Base-by-base conservation (phyloP, 2,797 vertebrate genomes). In the Periophthalmus magnuspinnatus region DNA sequence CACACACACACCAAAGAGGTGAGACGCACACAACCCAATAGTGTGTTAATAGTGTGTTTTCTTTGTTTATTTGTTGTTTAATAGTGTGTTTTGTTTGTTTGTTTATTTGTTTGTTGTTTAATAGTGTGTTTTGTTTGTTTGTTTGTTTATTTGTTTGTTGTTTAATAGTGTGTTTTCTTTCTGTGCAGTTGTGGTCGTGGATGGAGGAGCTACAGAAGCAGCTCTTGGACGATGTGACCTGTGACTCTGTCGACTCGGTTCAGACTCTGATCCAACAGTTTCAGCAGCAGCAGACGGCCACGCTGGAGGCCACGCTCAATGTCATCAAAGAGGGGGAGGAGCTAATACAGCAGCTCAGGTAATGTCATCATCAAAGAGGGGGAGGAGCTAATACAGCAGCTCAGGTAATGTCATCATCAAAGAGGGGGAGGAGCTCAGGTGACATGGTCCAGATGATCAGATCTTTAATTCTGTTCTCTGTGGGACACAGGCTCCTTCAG, bases 121-220 rank as follows among this genome's bases (percentile, higher is more conserved):
- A n/a, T n/a, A n/a, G n/a, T n/a, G n/a, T n/a, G n/a, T n/a, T n/a
- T n/a, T n/a, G n/a, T n/a, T n/a, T n/a, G n/a, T n/a, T n/a, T n/a
- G n/a, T n/a, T n/a, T n/a, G n/a, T n/a, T n/a, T n/a, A n/a, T n/a
- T n/a, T n/a, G n/a, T n/a, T n/a, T n/a, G n/a, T n/a, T n/a, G n/a
- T n/a, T n/a, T n/a, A n/a, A n/a, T n/a, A n/a, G n/a, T n/a, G n/a
- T n/a, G n/a, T n/a, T n/a, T n/a, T n/a, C n/a, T n/a, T n/a, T n/a
- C n/a, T n/a, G n/a, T n/a, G n/a, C n/a, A n/a, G 97, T 84, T 99
- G 86, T 99, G 97, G 97, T 97, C 96, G 50, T 99, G 97, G 97
- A 97, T 99, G 97, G 97, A 99, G 91, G 97, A 98, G 84, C 93
- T 99, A 45, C 97, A 99, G 93, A 98, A 99, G 89, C 97, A 99